phyloP scores from a whole-genome alignment of 2,888 invertebrate genomes.

The Sepiola atlantica region DNA sequence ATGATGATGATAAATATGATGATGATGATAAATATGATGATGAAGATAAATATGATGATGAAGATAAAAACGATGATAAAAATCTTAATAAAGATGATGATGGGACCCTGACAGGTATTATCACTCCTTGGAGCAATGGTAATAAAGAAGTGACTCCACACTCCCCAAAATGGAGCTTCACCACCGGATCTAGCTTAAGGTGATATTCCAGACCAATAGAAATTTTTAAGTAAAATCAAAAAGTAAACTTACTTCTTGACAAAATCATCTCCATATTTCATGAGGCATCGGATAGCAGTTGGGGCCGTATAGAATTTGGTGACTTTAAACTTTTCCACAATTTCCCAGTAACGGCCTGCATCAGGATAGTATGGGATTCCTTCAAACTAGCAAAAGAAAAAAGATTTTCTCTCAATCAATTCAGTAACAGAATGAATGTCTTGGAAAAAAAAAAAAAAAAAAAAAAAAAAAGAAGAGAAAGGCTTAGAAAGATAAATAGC shows the following conservation, averaged over 20 bases:
- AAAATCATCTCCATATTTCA: conserved; percentile 92
- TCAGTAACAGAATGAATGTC: background rate
- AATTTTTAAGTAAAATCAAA: background rate
- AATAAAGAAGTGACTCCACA: too few species aligned
- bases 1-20: too few species aligned
- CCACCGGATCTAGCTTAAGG: too few species aligned
- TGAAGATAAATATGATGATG: too few species aligned
- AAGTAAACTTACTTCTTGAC: conserved; percentile 82
- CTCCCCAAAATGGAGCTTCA: too few species aligned
- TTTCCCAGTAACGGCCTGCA: conserved; percentile 93
- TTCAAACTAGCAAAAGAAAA: conserved; percentile 78
- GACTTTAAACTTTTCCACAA: conserved; percentile 93
- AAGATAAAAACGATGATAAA: too few species aligned
- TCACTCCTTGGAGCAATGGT: too few species aligned
- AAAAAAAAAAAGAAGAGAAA: background rate
- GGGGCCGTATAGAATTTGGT: conserved; percentile 98
- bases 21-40: too few species aligned
- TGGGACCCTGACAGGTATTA: too few species aligned
- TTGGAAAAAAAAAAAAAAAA: background rate
- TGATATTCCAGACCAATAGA: too few species aligned
- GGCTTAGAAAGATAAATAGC: background rate
- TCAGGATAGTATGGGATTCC: conserved; percentile 96
- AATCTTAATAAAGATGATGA: too few species aligned
- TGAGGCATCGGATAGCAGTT: conserved; percentile 95
- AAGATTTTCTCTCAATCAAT: background rate